Base-by-base conservation (phyloP, 2,797 vertebrate genomes). In the Falco biarmicus region DNA sequence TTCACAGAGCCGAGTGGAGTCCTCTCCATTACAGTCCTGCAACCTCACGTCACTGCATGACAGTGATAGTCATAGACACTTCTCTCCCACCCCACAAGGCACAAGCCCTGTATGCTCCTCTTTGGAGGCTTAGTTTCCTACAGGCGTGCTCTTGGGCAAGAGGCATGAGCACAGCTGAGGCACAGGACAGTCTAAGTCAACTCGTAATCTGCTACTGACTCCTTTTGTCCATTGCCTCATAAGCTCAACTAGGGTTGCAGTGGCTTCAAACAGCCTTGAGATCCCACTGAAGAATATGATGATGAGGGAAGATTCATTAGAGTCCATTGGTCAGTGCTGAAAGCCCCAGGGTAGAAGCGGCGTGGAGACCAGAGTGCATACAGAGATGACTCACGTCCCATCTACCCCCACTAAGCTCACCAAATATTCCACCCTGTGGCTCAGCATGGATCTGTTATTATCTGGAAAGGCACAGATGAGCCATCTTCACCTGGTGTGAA, bases 11-110 rank as follows among this genome's bases (percentile, higher is more conserved):
- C 57, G n/a, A 32, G 50, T 10, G 15, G 12, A 50, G 51, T 21
- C 47, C 13, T 65, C 37, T 45, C 56, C 51, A 5, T 11, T 29
- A 2, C 6, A 32, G 41, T 18, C 32, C 37, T 66, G 69, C 18
- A 24, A 9, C 8, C 28, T 54, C 63, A 21, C 1, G 1, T 29
- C 32, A 32, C 53, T 41, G 45, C 0, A 1, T 43, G 41, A 43
- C 41, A 16, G 41, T 43, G 41, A 43, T 43, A 54, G 32, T 29
- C 15, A 43, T 6, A 32, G 22, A 50, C 19, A n/a, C 16, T 47
- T 61, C 13, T 65, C 26, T 73, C 60, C 48, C n/a, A 39, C 17
- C 20, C 28, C 34, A 66, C 39, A 10, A 28, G 34, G 48, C 56
- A 47, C 17, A 59, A 74, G 12, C 29, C n/a, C 51, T 80, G 47